Conservation (phyloP, 2,113 vertebrate species). For the Bungarus multicinctus region DNA sequence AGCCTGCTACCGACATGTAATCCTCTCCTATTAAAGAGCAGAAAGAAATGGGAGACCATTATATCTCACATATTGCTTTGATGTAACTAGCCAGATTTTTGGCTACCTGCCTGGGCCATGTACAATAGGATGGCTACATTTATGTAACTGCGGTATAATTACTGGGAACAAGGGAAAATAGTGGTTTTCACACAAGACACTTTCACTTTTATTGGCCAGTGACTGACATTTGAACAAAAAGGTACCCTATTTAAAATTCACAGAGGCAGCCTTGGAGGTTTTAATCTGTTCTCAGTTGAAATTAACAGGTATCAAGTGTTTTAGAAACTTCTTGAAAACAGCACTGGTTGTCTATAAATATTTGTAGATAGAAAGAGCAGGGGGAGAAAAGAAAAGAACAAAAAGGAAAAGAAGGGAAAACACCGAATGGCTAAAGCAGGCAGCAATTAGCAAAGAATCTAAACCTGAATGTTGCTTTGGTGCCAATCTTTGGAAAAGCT, state of each 20-base stretch:
- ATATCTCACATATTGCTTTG: not conserved
- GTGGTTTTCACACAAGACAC: not conserved
- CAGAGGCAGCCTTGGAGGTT: constrained; percentile 7
- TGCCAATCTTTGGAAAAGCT: constrained; percentile 54
- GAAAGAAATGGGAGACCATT: not conserved
- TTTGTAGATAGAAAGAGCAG: not conserved
- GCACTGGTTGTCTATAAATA: constrained; percentile 46
- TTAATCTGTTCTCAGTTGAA: constrained; percentile 23
- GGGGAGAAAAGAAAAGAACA: not conserved
- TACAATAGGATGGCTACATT: not conserved
- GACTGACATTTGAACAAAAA: constrained; percentile 13
- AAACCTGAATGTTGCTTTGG: constrained; percentile 64
- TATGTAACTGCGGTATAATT: not conserved
- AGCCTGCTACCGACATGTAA: not conserved
- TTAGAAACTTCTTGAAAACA: constrained; percentile 39
- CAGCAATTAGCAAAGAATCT: constrained; percentile 63
- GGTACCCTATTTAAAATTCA: not conserved
- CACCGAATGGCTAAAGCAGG: constrained; percentile 53
- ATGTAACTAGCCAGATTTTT: constrained; percentile 8
- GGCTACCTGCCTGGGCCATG: not conserved
- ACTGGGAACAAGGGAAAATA: not conserved
- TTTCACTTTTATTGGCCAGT: not conserved
- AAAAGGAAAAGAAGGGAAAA: not conserved
- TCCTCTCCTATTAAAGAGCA: not conserved
- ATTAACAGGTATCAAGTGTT: not conserved